These are phyloP conservation scores for Leptopterna dolabrata DNA, from an alignment of 2,888 invertebrate genomes.

Conservation along the genomic window DNA sequence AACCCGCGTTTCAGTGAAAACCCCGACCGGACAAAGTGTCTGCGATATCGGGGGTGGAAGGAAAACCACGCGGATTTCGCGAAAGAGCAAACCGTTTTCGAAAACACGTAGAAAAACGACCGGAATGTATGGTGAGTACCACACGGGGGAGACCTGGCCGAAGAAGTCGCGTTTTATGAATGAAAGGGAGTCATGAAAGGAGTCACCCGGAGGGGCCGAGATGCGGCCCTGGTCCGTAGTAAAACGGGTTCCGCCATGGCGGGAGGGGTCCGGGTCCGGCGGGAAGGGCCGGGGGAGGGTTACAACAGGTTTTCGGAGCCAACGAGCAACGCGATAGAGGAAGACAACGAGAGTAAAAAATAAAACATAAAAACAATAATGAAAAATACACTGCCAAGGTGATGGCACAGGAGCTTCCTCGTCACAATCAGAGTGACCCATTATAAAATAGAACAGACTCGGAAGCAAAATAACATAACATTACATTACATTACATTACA, in stretches of 20 bases:
- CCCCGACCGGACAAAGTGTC: background rate
- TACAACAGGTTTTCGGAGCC: constrained; percentile 31
- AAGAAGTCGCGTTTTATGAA: constrained; percentile 11
- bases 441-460: no score
- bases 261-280: background rate
- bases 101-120: background rate
- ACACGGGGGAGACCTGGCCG: background rate
- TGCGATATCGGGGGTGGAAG: no score
- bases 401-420: no score
- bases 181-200: background rate
- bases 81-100: no score
- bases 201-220: background rate
- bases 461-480: no score
- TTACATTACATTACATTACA: no score
- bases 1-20: no score
- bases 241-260: background rate
- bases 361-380: background rate
- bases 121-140: background rate
- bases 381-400: no score
- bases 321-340: background rate
- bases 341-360: background rate
- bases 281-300: background rate
- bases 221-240: background rate
- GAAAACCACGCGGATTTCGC: no score
- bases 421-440: no score